phyloP scores from a whole-genome alignment of 2,113 vertebrate genomes.

The Lagopus muta region DNA sequence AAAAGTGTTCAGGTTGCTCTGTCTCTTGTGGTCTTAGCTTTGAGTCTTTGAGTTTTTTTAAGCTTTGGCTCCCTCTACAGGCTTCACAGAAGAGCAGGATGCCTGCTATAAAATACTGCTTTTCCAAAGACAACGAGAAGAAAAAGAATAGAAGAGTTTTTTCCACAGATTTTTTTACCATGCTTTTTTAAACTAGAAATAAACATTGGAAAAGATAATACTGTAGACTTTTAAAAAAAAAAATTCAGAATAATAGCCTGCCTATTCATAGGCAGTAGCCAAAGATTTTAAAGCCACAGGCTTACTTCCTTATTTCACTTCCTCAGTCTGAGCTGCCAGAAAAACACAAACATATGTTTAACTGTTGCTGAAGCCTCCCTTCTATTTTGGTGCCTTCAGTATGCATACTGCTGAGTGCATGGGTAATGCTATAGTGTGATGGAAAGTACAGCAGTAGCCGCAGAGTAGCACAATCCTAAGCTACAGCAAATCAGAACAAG shows the following conservation, averaged over 20 bases:
- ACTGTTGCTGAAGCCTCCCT: background rate
- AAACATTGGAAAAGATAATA: background rate
- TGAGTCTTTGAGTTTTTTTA: background rate
- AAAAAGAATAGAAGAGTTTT: background rate
- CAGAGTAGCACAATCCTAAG: too few relatives aligned
- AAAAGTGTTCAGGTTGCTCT: background rate
- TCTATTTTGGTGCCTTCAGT: background rate
- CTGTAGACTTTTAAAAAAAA: background rate
- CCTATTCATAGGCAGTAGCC: background rate
- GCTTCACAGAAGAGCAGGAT: background rate
- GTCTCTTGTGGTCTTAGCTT: background rate
- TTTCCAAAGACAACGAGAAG: background rate
- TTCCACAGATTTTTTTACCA: background rate
- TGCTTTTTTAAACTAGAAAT: background rate
- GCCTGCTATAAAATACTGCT: background rate
- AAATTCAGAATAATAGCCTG: background rate
- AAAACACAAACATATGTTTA: background rate
- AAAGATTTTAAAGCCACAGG: background rate
- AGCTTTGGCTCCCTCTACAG: conserved; percentile 52
- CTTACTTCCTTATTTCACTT: conserved; percentile 10
- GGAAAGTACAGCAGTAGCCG: too few relatives aligned
- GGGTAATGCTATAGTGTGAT: too few relatives aligned
- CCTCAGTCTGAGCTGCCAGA: background rate
- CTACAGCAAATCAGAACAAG: too few relatives aligned
- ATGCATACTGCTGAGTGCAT: background rate